A percentile compares a stretch with the other conserved stretches of the same genome.
Evolutionary conservation across 2,888 invertebrate species (phyloP).

Genomic region (Agrilus cyanescens): DNA sequence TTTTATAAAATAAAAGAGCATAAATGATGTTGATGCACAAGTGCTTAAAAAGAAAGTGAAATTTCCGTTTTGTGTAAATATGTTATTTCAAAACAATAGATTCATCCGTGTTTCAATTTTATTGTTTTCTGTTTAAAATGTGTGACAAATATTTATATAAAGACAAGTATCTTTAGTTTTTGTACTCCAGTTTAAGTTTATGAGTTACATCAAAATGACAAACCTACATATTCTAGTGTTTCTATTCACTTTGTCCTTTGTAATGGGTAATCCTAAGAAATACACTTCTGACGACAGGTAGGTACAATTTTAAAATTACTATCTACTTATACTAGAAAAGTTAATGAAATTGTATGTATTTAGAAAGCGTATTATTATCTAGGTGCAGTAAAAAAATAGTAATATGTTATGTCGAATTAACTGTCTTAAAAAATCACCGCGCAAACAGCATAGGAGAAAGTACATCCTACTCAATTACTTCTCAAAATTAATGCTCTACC

Average conservation of each 20-base stretch:
- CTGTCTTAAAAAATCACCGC: too few relatives aligned
- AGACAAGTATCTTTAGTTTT: constrained; percentile 7
- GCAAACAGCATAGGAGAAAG: too few relatives aligned
- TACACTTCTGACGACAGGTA: constrained; percentile 22
- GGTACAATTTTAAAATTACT: background rate
- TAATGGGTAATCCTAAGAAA: constrained; percentile 26
- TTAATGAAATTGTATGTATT: too few relatives aligned
- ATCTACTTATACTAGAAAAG: too few relatives aligned
- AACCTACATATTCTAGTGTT: constrained; percentile 9
- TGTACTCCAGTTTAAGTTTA: too few relatives aligned
- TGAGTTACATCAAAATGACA: constrained; percentile 9
- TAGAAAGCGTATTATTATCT: too few relatives aligned
- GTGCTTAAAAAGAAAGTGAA: constrained; percentile 20
- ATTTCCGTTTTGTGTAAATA: constrained; percentile 6
- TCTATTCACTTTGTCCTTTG: background rate
- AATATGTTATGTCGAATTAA: too few relatives aligned
- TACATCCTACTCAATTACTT: too few relatives aligned
- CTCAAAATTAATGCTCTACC: too few relatives aligned
- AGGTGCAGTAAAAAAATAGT: too few relatives aligned
- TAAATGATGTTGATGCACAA: background rate
- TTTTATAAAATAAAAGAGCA: too few relatives aligned
- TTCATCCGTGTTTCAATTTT: constrained; percentile 6
- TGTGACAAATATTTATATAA: constrained; percentile 30
- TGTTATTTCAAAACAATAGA: constrained; percentile 5
- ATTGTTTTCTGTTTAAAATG: constrained; percentile 31